Conservation (phyloP, 2,113 vertebrate species). For the Sardina pilchardus region DNA sequence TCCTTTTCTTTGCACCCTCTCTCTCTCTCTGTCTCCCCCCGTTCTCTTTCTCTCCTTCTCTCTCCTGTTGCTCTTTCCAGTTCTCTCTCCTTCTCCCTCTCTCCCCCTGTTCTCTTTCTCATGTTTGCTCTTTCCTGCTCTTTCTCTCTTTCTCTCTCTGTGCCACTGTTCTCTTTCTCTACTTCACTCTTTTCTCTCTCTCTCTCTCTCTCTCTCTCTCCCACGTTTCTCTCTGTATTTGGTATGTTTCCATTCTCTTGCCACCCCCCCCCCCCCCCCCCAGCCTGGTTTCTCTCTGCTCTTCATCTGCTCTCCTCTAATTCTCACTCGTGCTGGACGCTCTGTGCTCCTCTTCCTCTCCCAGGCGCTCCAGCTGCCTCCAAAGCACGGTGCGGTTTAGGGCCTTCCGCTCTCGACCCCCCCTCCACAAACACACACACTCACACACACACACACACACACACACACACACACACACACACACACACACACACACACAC, state of each 20-base stretch:
- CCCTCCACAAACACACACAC: background rate
- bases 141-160: constrained; percentile 43
- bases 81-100: constrained; percentile 40
- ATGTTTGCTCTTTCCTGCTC: constrained; percentile 57
- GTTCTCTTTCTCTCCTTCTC: constrained; percentile 41
- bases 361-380: no score
- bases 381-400: no score
- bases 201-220: constrained; percentile 47
- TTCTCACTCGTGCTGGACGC: no score
- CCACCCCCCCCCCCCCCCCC: background rate
- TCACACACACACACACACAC: no score
- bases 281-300: background rate
- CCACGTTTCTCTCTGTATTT: background rate
- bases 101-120: no score
- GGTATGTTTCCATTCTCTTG: background rate
- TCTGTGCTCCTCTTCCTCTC: no score
- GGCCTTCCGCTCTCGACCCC: background rate
- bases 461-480: no score
- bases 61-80: constrained; percentile 59
- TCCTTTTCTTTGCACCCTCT: constrained; percentile 58
- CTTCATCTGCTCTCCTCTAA: background rate
- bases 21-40: constrained; percentile 68
- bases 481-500: no score
- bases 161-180: no score
- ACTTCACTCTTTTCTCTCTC: constrained; percentile 48